These are phyloP conservation scores for Eremophila alpestris DNA, from an alignment of 2,797 vertebrate genomes.

Conservation along the genomic window DNA sequence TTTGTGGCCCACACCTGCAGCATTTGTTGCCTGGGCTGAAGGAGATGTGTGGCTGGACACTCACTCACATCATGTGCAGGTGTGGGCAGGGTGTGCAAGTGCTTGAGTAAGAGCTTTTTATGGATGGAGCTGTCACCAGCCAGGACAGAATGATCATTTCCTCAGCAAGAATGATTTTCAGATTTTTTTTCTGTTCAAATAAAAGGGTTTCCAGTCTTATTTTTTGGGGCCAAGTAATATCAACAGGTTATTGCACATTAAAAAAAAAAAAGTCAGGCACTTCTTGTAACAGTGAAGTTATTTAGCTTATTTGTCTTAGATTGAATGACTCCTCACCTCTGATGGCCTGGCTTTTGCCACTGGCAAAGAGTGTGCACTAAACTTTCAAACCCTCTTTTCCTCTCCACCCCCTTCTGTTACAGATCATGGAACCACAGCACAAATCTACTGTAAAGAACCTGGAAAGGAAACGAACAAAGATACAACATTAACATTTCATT, in stretches of 20 bases:
- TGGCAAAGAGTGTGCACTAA: not conserved
- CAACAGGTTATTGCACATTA: not conserved
- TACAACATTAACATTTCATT: not conserved
- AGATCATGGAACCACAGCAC: not conserved
- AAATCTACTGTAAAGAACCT: not conserved
- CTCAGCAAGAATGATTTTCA: not conserved
- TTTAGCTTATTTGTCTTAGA: not conserved
- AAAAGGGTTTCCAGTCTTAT: accelerated
- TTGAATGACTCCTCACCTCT: not conserved
- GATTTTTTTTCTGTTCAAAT: not conserved
- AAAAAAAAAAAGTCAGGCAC: not conserved
- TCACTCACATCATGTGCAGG: accelerated
- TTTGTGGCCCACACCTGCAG: accelerated
- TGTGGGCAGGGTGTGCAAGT: not conserved
- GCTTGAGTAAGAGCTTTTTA: not conserved
- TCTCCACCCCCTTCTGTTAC: not conserved
- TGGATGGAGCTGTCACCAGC: not conserved
- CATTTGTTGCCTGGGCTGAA: not conserved
- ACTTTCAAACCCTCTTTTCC: not conserved
- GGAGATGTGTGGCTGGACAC: not conserved
- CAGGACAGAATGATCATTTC: not conserved
- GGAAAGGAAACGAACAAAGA: not conserved
- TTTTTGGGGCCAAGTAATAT: not conserved
- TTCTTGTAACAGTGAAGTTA: not conserved
- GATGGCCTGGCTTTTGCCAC: not conserved